Evolutionary conservation across 2,888 invertebrate species (phyloP).

Genomic region (Cheiracanthium punctorium): DNA sequence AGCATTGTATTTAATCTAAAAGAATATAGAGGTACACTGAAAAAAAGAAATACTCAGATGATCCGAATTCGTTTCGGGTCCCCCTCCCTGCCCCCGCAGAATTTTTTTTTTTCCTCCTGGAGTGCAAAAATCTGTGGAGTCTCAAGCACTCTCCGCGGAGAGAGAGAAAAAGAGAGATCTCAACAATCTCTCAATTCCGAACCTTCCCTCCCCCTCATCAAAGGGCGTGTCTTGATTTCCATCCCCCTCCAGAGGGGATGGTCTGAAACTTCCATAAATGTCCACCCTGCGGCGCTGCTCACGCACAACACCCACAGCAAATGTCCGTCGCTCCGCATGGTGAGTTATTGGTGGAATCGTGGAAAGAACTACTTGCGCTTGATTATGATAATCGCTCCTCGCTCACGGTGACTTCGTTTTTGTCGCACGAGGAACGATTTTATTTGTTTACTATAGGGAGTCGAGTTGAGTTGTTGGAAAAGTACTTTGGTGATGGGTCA

Average conservation of each 20-base stretch:
- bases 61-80: background rate
- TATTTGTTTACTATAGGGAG: background rate
- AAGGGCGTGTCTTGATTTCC: constrained; percentile 40
- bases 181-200: constrained; percentile 16
- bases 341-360: constrained; percentile 56
- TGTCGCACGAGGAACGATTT: background rate
- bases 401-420: background rate
- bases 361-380: constrained; percentile 23
- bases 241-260: background rate
- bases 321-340: constrained; percentile 21
- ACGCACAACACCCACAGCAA: constrained; percentile 43
- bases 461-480: background rate
- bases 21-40: too few relatives aligned
- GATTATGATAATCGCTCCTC: constrained; percentile 58
- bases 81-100: background rate
- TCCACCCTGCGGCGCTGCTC: constrained; percentile 36
- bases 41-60: background rate
- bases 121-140: constrained; percentile 2
- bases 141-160: constrained; percentile 15
- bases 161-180: background rate
- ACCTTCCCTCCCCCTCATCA: background rate
- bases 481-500: background rate
- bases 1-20: too few relatives aligned
- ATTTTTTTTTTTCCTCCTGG: background rate
- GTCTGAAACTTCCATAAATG: constrained; percentile 4